Evolutionary conservation across 2,888 invertebrate genomes (phyloP).

Genomic region (Clepsis dumicolana): DNA sequence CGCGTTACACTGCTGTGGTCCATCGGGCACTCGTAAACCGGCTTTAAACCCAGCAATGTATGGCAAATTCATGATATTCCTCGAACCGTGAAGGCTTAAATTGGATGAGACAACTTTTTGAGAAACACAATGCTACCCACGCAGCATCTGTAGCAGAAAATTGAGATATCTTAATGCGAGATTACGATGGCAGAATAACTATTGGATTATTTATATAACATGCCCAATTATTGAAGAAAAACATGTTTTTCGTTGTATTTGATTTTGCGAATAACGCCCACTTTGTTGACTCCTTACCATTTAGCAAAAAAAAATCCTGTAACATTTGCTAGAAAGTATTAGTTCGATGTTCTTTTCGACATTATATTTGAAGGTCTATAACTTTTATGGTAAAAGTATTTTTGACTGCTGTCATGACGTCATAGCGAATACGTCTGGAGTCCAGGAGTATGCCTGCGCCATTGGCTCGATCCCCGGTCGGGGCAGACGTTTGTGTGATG

Average conservation of each 20-base stretch:
- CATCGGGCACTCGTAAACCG: not conserved
- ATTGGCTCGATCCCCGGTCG: too few species aligned
- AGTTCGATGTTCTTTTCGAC: too few species aligned
- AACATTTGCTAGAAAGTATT: too few species aligned
- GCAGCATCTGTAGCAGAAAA: constrained; percentile 22
- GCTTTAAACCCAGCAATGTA: not conserved
- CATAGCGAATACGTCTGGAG: too few species aligned
- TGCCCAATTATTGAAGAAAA: not conserved
- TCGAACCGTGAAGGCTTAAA: not conserved
- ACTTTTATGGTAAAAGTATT: too few species aligned
- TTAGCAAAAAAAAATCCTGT: not conserved
- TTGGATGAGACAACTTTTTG: constrained; percentile 10
- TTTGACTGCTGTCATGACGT: too few species aligned
- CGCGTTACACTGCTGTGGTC: not conserved
- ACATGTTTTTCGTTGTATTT: not conserved
- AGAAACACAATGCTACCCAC: constrained; percentile 10
- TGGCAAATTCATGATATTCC: not conserved
- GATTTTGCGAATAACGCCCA: not conserved
- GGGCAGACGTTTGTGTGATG: too few species aligned
- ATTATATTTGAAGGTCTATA: too few species aligned
- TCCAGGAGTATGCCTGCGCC: too few species aligned
- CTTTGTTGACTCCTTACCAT: not conserved
- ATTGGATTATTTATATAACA: constrained; percentile 7
- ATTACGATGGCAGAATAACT: not conserved
- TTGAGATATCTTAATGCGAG: constrained; percentile 16